Percentiles rank a stretch among this genome's conserved stretches.
phyloP scores from a whole-genome alignment of 1,140 invertebrate species.

The Sycophaga agraensis region DNA sequence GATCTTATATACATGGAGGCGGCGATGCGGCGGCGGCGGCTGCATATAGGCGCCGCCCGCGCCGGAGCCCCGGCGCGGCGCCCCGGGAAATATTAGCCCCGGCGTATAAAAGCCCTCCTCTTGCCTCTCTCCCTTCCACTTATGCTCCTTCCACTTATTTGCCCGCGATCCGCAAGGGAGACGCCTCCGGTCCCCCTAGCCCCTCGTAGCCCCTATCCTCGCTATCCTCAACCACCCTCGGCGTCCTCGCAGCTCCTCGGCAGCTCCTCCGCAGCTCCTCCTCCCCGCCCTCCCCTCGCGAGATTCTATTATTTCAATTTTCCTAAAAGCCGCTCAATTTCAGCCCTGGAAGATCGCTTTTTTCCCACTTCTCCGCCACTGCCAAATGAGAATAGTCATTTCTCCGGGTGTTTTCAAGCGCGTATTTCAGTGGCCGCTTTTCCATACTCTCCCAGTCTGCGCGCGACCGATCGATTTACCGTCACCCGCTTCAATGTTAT shows the following conservation, averaged over 20 bases:
- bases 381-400: too few species aligned
- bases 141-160: conserved; percentile 14
- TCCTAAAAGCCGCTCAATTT: conserved; percentile 9
- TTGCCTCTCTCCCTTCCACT: conserved; percentile 10
- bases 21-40: conserved; percentile 27
- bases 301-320: conserved; percentile 20
- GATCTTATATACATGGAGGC: conserved; percentile 47
- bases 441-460: too few species aligned
- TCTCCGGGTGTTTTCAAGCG: too few species aligned
- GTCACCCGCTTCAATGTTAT: too few species aligned
- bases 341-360: background rate
- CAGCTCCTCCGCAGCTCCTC: background rate
- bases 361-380: too few species aligned
- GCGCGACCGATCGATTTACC: too few species aligned
- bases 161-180: too few species aligned
- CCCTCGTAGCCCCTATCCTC: too few species aligned
- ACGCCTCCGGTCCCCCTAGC: too few species aligned
- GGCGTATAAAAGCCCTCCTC: conserved; percentile 16
- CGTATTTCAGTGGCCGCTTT: too few species aligned
- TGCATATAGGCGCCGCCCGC: background rate
- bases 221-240: too few species aligned
- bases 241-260: too few species aligned
- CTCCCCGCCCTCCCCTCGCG: background rate
- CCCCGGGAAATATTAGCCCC: conserved; percentile 51
- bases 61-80: conserved; percentile 11